phyloP scores from a whole-genome alignment of 2,888 invertebrate species.

The Oeneis ivallda region DNA sequence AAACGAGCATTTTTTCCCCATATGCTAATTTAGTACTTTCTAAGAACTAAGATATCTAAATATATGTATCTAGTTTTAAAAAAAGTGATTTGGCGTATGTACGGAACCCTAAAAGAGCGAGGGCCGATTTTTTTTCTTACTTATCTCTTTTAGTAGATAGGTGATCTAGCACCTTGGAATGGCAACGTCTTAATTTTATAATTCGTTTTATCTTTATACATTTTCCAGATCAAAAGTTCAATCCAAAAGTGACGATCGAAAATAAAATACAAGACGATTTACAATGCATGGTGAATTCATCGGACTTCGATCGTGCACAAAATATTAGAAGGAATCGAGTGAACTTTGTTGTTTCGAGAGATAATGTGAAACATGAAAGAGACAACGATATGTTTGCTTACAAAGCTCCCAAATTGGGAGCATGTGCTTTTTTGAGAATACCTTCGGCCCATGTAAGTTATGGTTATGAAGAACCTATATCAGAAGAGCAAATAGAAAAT shows the following conservation, averaged over 20 bases:
- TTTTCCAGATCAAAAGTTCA: conserved; percentile 21
- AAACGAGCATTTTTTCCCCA: no score
- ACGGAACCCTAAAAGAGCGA: no score
- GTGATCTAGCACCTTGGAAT: no score
- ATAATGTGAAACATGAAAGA: conserved; percentile 14
- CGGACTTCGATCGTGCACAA: neutral
- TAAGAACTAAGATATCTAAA: no score
- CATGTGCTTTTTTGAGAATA: conserved; percentile 36
- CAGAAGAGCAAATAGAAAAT: no score
- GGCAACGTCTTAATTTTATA: no score
- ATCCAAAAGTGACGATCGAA: neutral
- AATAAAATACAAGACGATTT: neutral
- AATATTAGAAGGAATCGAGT: conserved; percentile 5
- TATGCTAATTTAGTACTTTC: no score
- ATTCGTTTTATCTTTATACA: neutral
- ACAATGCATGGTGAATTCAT: neutral
- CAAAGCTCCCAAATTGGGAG: conserved; percentile 36
- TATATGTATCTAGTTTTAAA: no score
- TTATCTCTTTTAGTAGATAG: no score
- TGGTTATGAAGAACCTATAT: no score
- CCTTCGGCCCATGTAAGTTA: conserved; percentile 33
- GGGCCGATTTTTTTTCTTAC: no score
- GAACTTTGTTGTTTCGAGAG: conserved; percentile 10
- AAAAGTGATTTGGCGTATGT: no score
- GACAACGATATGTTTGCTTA: conserved; percentile 6